These are phyloP conservation scores for Platysternon megacephalum DNA, from an alignment of 2,113 vertebrate genomes.

Conservation along the genomic window DNA sequence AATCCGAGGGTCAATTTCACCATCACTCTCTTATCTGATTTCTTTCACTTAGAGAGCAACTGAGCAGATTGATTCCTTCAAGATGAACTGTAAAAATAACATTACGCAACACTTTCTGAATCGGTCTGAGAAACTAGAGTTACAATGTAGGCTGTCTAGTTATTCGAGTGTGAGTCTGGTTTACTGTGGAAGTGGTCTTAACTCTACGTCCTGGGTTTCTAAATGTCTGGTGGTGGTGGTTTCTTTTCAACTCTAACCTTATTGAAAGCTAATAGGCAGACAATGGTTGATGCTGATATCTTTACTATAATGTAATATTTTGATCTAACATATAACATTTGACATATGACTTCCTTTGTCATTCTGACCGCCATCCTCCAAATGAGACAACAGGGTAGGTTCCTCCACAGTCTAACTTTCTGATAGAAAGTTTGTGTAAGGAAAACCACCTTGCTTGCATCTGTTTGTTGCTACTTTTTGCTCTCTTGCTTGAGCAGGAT, in stretches of 20 bases:
- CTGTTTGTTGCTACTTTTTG: background rate
- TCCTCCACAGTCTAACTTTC: accelerated
- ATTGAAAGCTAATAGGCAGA: background rate
- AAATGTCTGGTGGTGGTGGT: background rate
- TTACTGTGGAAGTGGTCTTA: accelerated
- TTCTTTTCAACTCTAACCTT: accelerated
- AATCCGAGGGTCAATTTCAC: background rate
- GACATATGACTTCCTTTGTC: background rate
- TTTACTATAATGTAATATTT: background rate
- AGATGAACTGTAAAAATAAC: background rate
- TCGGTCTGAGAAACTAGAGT: accelerated
- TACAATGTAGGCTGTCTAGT: background rate
- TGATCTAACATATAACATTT: too few species aligned
- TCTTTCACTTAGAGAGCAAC: accelerated
- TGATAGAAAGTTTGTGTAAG: accelerated
- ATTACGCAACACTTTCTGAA: accelerated
- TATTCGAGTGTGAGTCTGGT: accelerated
- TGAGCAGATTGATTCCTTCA: accelerated
- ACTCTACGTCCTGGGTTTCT: background rate
- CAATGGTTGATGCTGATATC: background rate
- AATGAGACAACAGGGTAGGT: background rate
- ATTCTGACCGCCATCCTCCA: background rate
- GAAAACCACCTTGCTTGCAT: accelerated
- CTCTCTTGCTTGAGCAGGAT: background rate
- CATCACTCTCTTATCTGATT: background rate